Conservation (phyloP, 2,113 vertebrate genomes). For the Triplophysa siluroides region DNA sequence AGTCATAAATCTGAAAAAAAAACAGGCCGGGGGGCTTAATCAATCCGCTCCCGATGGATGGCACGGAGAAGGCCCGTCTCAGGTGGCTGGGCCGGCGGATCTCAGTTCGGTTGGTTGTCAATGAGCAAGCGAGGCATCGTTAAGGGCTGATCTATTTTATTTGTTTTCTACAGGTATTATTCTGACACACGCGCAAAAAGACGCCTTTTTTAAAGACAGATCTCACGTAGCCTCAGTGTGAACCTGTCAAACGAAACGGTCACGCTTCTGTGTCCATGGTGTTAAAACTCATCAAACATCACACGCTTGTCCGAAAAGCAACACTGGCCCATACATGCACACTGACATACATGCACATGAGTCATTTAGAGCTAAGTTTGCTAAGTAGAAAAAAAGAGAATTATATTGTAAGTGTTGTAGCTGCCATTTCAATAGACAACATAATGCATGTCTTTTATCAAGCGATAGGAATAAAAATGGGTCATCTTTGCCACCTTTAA, state of each 20-base stretch:
- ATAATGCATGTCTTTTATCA: constrained; percentile 22
- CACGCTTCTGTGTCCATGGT: constrained; percentile 10
- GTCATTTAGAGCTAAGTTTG: constrained; percentile 3
- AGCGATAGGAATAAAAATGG: background rate
- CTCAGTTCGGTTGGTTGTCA: background rate
- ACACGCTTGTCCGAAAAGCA: background rate
- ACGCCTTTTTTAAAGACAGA: constrained; percentile 29
- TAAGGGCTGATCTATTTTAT: constrained; percentile 73
- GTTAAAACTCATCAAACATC: constrained; percentile 2
- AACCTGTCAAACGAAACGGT: background rate
- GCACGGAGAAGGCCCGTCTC: constrained; percentile 52
- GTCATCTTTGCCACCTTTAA: background rate
- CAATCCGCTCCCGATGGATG: constrained; percentile 27
- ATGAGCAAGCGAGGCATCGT: constrained; percentile 60
- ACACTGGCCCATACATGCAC: background rate
- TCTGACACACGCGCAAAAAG: constrained; percentile 32
- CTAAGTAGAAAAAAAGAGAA: background rate
- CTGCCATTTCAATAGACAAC: constrained; percentile 14
- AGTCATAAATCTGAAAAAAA: constrained; percentile 18
- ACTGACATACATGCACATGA: background rate
- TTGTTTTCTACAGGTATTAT: constrained; percentile 49
- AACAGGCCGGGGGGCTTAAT: background rate
- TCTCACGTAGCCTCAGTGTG: constrained; percentile 25
- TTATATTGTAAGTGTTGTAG: constrained; percentile 1
- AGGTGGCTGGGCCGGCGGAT: constrained; percentile 38